Conservation (phyloP, 2,797 vertebrate genomes). For the Argyrosomus regius region DNA sequence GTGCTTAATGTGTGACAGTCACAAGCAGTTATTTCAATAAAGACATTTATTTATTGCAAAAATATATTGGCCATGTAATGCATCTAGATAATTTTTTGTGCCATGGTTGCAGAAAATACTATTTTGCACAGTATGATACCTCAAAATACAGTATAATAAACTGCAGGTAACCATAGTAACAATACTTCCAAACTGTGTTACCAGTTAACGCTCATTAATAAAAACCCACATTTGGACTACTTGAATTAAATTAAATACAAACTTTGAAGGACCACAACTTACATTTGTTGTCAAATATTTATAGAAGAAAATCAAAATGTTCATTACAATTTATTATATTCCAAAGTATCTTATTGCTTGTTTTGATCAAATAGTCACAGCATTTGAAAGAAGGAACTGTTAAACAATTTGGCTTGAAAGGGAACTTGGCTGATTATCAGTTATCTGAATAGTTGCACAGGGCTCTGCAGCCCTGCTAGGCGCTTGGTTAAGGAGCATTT, state of each 20-base stretch:
- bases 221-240: too few relatives aligned
- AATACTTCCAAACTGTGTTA: not conserved
- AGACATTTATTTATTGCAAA: constrained; percentile 5
- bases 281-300: too few relatives aligned
- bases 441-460: not conserved
- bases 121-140: constrained; percentile 6
- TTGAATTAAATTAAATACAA: too few relatives aligned
- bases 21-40: not conserved
- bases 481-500: too few relatives aligned
- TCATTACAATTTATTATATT: not conserved
- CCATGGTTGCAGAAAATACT: not conserved
- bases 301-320: not conserved
- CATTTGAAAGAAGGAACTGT: not conserved
- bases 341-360: not conserved
- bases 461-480: not conserved
- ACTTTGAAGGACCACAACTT: too few relatives aligned
- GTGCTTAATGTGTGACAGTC: not conserved
- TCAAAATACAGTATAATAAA: not conserved
- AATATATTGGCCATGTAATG: not conserved
- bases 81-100: not conserved
- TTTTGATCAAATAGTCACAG: not conserved
- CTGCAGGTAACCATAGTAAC: constrained; percentile 29
- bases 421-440: not conserved
- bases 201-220: too few relatives aligned
- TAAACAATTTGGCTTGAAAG: not conserved